phyloP scores from a whole-genome alignment of 2,888 invertebrate species.

The Drosophila kanekoi region DNA sequence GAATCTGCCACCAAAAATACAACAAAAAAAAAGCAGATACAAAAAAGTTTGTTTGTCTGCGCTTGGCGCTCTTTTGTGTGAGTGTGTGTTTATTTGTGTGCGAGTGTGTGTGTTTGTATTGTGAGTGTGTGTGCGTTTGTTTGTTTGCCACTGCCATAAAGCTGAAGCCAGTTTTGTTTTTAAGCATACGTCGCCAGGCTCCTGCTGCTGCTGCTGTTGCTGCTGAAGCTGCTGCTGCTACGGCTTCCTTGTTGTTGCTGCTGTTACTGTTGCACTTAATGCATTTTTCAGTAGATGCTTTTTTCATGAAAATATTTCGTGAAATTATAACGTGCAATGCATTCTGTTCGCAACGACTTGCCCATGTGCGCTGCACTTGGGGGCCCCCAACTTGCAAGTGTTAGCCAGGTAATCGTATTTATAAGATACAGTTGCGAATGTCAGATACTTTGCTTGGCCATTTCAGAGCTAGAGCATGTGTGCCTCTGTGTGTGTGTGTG shows the following conservation, averaged over 20 bases:
- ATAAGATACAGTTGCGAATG: slow-evolving; percentile 72
- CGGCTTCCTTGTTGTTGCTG: slow-evolving; percentile 60
- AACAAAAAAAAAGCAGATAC: slow-evolving; percentile 10
- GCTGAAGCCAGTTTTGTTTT: slow-evolving; percentile 75
- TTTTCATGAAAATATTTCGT: slow-evolving; percentile 78
- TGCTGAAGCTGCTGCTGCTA: slow-evolving; percentile 32
- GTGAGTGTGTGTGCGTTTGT: slow-evolving; percentile 54
- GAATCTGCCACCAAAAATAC: slow-evolving; percentile 63
- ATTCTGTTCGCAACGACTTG: slow-evolving; percentile 52
- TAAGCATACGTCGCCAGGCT: slow-evolving; percentile 52
- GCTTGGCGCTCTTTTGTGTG: slow-evolving; percentile 50
- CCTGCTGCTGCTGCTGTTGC: slow-evolving; percentile 45
- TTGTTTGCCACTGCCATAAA: slow-evolving; percentile 78
- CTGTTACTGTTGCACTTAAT: slow-evolving; percentile 79
- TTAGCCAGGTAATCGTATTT: slow-evolving; percentile 72
- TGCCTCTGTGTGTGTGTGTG: slow-evolving; percentile 1
- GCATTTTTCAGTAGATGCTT: slow-evolving; percentile 82
- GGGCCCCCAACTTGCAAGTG: slow-evolving; percentile 46
- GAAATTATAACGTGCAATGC: slow-evolving; percentile 74
- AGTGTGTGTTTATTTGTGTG: slow-evolving; percentile 16
- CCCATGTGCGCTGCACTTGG: slow-evolving; percentile 51
- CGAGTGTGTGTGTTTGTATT: slow-evolving; percentile 25
- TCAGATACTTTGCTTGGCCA: slow-evolving; percentile 60
- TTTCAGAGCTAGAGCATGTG: slow-evolving; percentile 25
- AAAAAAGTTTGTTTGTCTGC: slow-evolving; percentile 53